Base-by-base conservation (phyloP, 53 echinoderm and acorn worm genomes). In the Actinopyga echinites region DNA sequence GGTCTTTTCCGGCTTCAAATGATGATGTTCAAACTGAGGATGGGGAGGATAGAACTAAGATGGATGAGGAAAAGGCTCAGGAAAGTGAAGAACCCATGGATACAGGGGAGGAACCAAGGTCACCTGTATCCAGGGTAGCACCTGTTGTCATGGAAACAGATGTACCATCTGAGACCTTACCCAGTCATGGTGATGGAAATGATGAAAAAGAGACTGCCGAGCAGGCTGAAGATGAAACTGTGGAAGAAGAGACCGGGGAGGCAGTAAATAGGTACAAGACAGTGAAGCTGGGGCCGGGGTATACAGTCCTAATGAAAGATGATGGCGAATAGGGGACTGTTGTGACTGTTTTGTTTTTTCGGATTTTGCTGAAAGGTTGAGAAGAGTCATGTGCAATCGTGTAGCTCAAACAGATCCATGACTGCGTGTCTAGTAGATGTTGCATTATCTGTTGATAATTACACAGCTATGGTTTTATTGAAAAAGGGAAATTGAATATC, bases 201-300 rank as follows among this genome's bases (percentile, higher is more conserved):
- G 8, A 44, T n/a, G 0, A 25, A 7, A 20, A 21, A 35, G 30
- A 32, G n/a, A 33, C 7, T 52, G 28, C 21, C 21, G 43, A 32
- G 57, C 11, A 55, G 20, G 10, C 0, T 10, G 22, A 20, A 58
- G 10, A 4, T 34, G 56, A 79, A 36, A 32, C 24, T 30, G 8
- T 13, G 34, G 23, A 23, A 0, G 28, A 49, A 25, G 75, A 25
- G 9, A 29, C 44, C 8, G 6, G 36, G 21, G 55, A 79, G 53
- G 69, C 55, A 67, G 90, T 82, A 10, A 30, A 60, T 15, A 74
- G 79, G 38, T 95, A 92, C 42, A 83, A 90, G 30, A 5, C 90
- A 2, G 85, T 89, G 62, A 87, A 86, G 79, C 89, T 96, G 1
- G 96, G 93, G 7, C 96, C 96, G 19, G 96, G 93, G 5, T 96